Base-by-base conservation (phyloP, 2,888 invertebrate genomes). In the Tillus elongatus region DNA sequence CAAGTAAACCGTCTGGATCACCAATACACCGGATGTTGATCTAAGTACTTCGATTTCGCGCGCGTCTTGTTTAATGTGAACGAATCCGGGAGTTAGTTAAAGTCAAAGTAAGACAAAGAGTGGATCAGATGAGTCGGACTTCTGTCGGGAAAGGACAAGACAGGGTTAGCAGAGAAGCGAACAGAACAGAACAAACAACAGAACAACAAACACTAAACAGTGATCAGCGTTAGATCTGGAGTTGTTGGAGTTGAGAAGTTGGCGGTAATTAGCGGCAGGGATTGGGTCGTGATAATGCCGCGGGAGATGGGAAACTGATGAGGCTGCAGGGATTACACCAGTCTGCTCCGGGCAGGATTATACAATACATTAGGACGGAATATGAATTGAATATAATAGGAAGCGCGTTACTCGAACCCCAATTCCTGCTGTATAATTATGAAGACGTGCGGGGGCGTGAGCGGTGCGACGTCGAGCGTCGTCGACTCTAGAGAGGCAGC, bases 291-390 rank as follows among this genome's bases (percentile, higher is more conserved):
- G 60, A 61, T 61, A 61, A 61, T 61, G 52, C 60, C 51, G 50
- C 46, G 50, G 54, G 54, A 58, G 58, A 60, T 59, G 58, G 51
- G 58, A 57, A 60, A 60, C 60, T 59, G 60, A 61, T 61, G 60
- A 59, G 57, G 55, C 59, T 57, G 57, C 53, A 47, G 57, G 58
- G 59, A 60, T 60, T 58, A 57, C 47, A 51, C 43, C 52, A 50
- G 49, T 49, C 50, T 50, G 52, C 53, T 51, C 43, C 42, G n/a
- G 43, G 53, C 49, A 49, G 57, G 56, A 59, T 59, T 58, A 60
- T 50, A 52, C 56, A 56, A 57, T 56, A 57, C 55, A n/a, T n/a
- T n/a, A n/a, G n/a, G n/a, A n/a, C n/a, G n/a, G n/a, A n/a, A n/a
- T n/a, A n/a, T n/a, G n/a, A n/a, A n/a, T n/a, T n/a, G n/a, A n/a